These are phyloP conservation scores for Betta splendens DNA, from an alignment of 2,797 vertebrate genomes.

Conservation along the genomic window DNA sequence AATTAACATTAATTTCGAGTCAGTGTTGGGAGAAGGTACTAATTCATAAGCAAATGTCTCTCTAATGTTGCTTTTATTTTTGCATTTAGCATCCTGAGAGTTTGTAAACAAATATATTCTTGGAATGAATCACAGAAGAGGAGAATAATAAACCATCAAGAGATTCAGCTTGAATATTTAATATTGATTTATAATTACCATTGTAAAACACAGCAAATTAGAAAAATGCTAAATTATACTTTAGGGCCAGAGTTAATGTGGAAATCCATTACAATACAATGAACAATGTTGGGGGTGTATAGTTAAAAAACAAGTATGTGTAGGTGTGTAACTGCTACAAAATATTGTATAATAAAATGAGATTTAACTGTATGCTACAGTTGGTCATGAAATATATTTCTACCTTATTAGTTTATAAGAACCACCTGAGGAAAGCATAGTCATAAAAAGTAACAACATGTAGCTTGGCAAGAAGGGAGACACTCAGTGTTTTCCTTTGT, in stretches of 20 bases:
- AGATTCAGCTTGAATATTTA: conserved; percentile 64
- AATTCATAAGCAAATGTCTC: conserved; percentile 61
- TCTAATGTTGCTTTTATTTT: conserved; percentile 52
- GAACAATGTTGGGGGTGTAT: neutral
- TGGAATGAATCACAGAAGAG: conserved; percentile 57
- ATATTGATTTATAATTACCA: conserved; percentile 64
- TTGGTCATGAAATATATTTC: conserved; percentile 14
- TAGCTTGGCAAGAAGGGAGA: neutral
- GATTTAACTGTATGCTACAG: neutral
- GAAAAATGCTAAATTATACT: conserved; percentile 44
- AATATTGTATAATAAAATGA: conserved; percentile 5
- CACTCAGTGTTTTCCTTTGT: conserved; percentile 21
- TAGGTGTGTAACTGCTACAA: neutral
- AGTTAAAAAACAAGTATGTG: neutral
- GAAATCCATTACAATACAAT: conserved; percentile 21
- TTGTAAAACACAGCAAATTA: conserved; percentile 63
- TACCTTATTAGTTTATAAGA: conserved; percentile 23
- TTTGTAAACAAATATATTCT: conserved; percentile 70
- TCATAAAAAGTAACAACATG: conserved; percentile 20
- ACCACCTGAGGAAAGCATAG: conserved; percentile 16
- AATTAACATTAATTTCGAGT: conserved; percentile 61
- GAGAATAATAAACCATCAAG: conserved; percentile 54
- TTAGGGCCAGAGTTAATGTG: conserved; percentile 43
- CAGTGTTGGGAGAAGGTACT: conserved; percentile 45
- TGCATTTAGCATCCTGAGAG: conserved; percentile 61